Conservation (phyloP, 1,140 invertebrate species). For the Neuroterus valhalla region DNA sequence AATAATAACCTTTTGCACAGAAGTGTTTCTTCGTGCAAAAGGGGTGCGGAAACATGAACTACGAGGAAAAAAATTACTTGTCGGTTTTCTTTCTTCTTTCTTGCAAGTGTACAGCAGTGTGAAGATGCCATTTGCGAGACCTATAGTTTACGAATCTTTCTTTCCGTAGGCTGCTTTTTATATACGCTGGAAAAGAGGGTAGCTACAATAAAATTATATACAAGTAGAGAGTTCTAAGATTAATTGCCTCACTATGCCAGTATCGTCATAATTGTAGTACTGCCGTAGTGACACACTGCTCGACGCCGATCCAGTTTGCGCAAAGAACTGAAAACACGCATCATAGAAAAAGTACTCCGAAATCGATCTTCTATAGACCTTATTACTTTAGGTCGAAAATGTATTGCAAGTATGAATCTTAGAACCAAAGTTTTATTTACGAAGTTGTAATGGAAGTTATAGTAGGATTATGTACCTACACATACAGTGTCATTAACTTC, state of each 20-base stretch:
- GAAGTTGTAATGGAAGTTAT: no score
- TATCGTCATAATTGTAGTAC: constrained; percentile 61
- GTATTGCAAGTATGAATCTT: background rate
- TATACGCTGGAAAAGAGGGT: background rate
- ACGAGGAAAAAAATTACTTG: no score
- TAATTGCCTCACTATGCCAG: constrained; percentile 69
- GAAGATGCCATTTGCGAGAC: background rate
- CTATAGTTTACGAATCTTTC: background rate
- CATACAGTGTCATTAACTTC: no score
- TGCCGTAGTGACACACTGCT: constrained; percentile 70
- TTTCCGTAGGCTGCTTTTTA: constrained; percentile 4
- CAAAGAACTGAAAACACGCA: constrained; percentile 50
- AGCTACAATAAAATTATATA: constrained; percentile 1
- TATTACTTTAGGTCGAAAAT: background rate
- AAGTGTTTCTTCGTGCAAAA: no score
- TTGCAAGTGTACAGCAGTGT: background rate
- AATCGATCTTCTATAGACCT: background rate
- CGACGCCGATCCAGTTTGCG: constrained; percentile 66
- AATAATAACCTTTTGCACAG: no score
- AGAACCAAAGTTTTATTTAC: constrained; percentile 2
- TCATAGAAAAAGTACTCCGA: constrained; percentile 23
- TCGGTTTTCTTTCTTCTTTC: background rate
- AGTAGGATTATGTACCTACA: no score
- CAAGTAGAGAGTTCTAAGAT: constrained; percentile 60
- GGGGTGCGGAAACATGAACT: no score